Base-by-base conservation (phyloP, 2,888 invertebrate genomes). In the Yponomeuta sedellus region DNA sequence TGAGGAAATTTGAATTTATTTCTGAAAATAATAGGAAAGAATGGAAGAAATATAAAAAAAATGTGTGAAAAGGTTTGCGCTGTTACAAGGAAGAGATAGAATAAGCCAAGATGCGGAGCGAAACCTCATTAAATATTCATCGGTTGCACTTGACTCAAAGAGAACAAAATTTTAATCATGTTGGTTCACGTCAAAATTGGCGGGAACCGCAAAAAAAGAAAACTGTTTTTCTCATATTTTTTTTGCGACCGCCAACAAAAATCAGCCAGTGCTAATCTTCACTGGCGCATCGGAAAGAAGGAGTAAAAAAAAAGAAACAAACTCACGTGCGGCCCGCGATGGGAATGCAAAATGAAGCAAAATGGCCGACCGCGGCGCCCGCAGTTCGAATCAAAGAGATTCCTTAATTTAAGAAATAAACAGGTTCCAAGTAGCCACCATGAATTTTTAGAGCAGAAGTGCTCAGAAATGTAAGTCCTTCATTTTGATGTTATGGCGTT, bases 271-370 rank as follows among this genome's bases (percentile, higher is more conserved):
- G 44, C 44, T 52, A 52, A 52, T 52, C 44, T 52, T 52, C 44
- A 52, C 44, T 52, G 44, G 44, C 44, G 44, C 44, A 52, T 52
- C 44, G 44, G 44, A 52, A 52, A 52, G 16, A 52, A 52, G 44
- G 44, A 52, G 44, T 19, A 58, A 58, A 22, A 22, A 58, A 58
- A 61, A n/a, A 28, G 61, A 12, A 63, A 20, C 12, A 63, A 40
- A 11, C 40, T 40, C 63, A 44, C 63, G 63, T 22, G 63, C 22
- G 39, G 22, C 3, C 25, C 11, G n/a, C 2, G 16, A 8, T 16
- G 56, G 57, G 64, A 64, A 64, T 64, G 64, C 57, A 64, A 64
- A 64, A 64, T 22, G n/a, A 28, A 64, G 19, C 64, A 64, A 64
- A 64, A 64, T 25, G 64, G 34, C 39, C 34, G n/a, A 4, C 20